Evolutionary conservation across 1,140 invertebrate genomes (phyloP), one percentile per base, ranked within the genome.

Genomic region (Drosophila elegans): DNA sequence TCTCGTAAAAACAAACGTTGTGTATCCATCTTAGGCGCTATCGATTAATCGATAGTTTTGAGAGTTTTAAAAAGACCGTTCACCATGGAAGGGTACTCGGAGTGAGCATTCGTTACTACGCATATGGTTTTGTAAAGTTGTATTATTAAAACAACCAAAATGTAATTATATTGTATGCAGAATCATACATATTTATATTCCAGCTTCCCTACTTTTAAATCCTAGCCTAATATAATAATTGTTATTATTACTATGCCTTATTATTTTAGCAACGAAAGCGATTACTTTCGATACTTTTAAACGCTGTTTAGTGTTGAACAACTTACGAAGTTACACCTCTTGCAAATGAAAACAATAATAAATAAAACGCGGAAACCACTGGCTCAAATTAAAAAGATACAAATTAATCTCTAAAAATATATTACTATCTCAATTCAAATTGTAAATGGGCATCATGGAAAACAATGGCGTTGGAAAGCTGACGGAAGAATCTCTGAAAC

Each of bases 401-500:
- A 32, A 12, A 44, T 7, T 39, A 12, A 25, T 32, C n/a, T 12
- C 10, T 21, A 12, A 4, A 52, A 36, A 12, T 36, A 16, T 6
- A 27, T 4, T 4, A 42, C 27, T 25, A 25, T 39, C 1, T 38
- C 12, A 4, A 9, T 12, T 3, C 3, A 4, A 25, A 41, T 21
- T 6, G 2, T 27, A 12, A 7, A 56, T 56, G 39, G 38, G n/a
- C 52, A 27, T 46, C 2, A 86, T 86, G 82, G 71, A 81, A 2
- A 69, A 41, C 3, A 79, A 62, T 36, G 39, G 42, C 9, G 44
- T 91, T 4, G 95, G 95, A 25, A 94, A 92, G 49, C 90, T 97
- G 49, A 95, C 97, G 92, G 96, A 97, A 74, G 94, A 97, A 93
- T 96, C 97, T 12, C 75, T 95, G 1, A 97, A 97, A 92, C 93